Percentiles rank a stretch among this genome's conserved stretches.
These are phyloP conservation scores for Spea multiplicata DNA, from an alignment of 2,113 vertebrate species.

Conservation along the genomic window DNA sequence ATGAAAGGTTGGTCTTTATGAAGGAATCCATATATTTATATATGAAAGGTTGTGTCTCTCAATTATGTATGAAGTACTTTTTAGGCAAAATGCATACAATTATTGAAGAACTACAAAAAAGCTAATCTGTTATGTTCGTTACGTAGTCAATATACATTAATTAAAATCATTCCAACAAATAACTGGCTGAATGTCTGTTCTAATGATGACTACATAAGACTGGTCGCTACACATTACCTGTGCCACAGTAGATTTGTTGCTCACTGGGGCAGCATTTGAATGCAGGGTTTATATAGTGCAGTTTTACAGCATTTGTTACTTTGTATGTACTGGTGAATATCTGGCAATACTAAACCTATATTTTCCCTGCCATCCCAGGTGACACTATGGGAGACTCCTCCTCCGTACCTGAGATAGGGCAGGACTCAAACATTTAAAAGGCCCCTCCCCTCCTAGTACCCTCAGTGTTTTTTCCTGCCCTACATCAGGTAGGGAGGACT, in stretches of 20 bases:
- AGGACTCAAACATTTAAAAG: too few relatives aligned
- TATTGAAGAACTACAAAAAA: not conserved
- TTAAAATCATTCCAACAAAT: not conserved
- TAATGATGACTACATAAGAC: not conserved
- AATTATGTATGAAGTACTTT: not conserved
- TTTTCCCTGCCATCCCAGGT: too few relatives aligned
- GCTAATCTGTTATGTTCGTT: not conserved
- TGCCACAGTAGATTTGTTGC: not conserved
- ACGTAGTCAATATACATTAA: not conserved
- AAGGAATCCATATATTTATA: conserved; percentile 30
- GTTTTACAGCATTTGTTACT: too few relatives aligned
- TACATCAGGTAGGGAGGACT: too few relatives aligned
- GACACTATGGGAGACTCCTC: too few relatives aligned
- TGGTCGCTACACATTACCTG: not conserved
- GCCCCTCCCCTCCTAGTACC: too few relatives aligned
- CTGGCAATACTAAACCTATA: too few relatives aligned
- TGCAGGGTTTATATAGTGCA: too few relatives aligned
- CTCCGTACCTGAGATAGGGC: too few relatives aligned
- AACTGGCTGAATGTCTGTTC: not conserved
- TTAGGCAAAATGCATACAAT: not conserved
- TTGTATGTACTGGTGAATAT: too few relatives aligned
- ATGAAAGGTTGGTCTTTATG: conserved; percentile 2
- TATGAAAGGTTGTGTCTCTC: not conserved
- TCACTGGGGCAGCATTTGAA: too few relatives aligned
- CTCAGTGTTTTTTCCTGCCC: too few relatives aligned